These are phyloP conservation scores for Epinephelus fuscoguttatus DNA, from an alignment of 2,113 vertebrate species.

Conservation along the genomic window DNA sequence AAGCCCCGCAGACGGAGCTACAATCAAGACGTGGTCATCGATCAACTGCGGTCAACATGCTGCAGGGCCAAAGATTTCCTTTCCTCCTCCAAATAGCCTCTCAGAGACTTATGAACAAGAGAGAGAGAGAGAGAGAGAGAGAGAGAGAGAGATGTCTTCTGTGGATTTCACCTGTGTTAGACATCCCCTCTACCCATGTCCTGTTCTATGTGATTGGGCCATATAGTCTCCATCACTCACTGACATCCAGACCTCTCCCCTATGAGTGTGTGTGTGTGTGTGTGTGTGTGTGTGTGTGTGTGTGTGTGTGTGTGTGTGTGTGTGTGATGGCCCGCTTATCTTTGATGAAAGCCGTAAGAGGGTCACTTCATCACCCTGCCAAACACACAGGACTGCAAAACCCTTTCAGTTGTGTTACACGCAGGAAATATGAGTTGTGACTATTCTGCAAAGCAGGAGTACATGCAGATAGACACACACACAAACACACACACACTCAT, in stretches of 20 bases:
- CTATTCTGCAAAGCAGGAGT: neutral
- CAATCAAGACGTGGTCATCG: conserved; percentile 60
- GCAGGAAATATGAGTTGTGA: neutral
- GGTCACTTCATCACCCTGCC: conserved; percentile 55
- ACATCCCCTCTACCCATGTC: conserved; percentile 24
- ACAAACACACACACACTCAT: neutral
- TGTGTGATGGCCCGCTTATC: conserved; percentile 46
- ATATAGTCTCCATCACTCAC: conserved; percentile 44
- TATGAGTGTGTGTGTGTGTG: conserved; percentile 7
- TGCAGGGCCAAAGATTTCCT: conserved; percentile 58
- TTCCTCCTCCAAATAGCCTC: conserved; percentile 54
- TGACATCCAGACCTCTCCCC: conserved; percentile 32
- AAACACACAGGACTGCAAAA: conserved; percentile 20
- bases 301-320: conserved; percentile 4
- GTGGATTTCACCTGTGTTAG: conserved; percentile 46
- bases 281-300: neutral
- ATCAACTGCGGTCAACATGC: conserved; percentile 62
- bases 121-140: neutral
- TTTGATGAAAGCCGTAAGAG: conserved; percentile 56
- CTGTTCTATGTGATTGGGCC: conserved; percentile 37
- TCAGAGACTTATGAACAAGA: conserved; percentile 33
- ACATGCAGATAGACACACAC: neutral
- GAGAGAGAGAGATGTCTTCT: conserved; percentile 31
- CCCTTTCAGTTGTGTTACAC: conserved; percentile 10
- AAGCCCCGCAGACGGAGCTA: neutral